Conservation (phyloP, 2,888 invertebrate genomes). For the Agrenia bidenticulata region DNA sequence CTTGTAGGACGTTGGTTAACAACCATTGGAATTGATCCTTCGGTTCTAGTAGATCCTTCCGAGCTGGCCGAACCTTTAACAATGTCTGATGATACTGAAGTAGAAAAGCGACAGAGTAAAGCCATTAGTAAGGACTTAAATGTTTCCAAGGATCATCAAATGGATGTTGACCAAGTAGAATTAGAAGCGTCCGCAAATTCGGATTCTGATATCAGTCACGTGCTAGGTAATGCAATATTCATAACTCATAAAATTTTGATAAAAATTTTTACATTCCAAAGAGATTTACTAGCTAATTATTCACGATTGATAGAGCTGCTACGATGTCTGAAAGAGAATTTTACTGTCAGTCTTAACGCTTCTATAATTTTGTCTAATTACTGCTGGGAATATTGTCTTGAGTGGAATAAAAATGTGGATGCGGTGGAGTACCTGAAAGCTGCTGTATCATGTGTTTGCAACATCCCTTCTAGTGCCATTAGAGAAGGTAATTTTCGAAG, state of each 20-base stretch:
- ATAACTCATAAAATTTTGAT: background rate
- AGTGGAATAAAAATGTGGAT: slow-evolving; percentile 78
- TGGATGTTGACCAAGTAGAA: slow-evolving; percentile 23
- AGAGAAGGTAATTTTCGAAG: slow-evolving; percentile 62
- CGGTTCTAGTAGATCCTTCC: slow-evolving; percentile 56
- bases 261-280: background rate
- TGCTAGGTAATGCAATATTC: slow-evolving; percentile 33
- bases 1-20: slow-evolving; percentile 84
- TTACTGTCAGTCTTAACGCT: slow-evolving; percentile 80
- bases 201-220: slow-evolving; percentile 28
- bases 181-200: slow-evolving; percentile 32
- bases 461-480: slow-evolving; percentile 67
- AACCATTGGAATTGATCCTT: slow-evolving; percentile 69
- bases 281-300: too few species aligned
- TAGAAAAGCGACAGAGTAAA: slow-evolving; percentile 23
- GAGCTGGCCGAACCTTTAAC: slow-evolving; percentile 27
- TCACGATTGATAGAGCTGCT: slow-evolving; percentile 52
- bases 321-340: slow-evolving; percentile 61
- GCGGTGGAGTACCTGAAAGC: slow-evolving; percentile 68
- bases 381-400: slow-evolving; percentile 86
- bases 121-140: background rate
- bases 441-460: slow-evolving; percentile 69
- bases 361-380: slow-evolving; percentile 80
- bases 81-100: slow-evolving; percentile 24
- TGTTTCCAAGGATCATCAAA: background rate